phyloP scores from a whole-genome alignment of 2,888 invertebrate genomes.

The Aphidius colemani region DNA sequence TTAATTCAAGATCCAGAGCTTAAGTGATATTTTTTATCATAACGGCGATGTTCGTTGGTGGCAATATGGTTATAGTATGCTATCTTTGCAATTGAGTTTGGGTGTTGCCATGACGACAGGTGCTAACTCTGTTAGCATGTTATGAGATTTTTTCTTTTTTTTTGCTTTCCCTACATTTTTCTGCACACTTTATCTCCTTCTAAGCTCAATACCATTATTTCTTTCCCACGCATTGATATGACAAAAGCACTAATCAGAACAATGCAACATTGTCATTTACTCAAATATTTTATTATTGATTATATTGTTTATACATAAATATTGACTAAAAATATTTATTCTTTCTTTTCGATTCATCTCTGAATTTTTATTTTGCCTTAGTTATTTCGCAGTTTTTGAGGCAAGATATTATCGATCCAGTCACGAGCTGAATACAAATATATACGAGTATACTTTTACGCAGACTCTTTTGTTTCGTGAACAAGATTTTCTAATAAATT shows the following conservation, averaged over 20 bases:
- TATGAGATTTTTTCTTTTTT: slow-evolving; percentile 2
- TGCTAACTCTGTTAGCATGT: slow-evolving; percentile 34
- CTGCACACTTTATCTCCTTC: slow-evolving; percentile 3
- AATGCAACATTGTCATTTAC: too few relatives aligned
- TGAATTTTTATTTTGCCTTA: neutral
- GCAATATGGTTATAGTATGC: slow-evolving; percentile 1
- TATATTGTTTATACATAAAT: too few relatives aligned
- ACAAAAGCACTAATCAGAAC: too few relatives aligned
- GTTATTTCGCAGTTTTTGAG: slow-evolving; percentile 11
- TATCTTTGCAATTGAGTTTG: slow-evolving; percentile 21
- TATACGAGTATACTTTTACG: slow-evolving; percentile 9
- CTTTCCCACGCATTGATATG: too few relatives aligned
- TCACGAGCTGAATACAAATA: slow-evolving; percentile 10
- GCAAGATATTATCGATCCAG: slow-evolving; percentile 20
- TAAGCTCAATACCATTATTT: neutral
- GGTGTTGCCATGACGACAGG: slow-evolving; percentile 51
- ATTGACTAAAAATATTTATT: too few relatives aligned
- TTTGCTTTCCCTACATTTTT: neutral
- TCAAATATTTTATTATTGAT: too few relatives aligned
- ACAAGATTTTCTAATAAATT: neutral
- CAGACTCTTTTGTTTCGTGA: slow-evolving; percentile 10
- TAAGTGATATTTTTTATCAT: too few relatives aligned
- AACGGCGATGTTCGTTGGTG: slow-evolving; percentile 1
- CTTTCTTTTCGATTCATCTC: neutral
- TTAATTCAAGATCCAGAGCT: too few relatives aligned